phyloP scores from a whole-genome alignment of 2,113 vertebrate genomes.

The Odocoileus virginianus region DNA sequence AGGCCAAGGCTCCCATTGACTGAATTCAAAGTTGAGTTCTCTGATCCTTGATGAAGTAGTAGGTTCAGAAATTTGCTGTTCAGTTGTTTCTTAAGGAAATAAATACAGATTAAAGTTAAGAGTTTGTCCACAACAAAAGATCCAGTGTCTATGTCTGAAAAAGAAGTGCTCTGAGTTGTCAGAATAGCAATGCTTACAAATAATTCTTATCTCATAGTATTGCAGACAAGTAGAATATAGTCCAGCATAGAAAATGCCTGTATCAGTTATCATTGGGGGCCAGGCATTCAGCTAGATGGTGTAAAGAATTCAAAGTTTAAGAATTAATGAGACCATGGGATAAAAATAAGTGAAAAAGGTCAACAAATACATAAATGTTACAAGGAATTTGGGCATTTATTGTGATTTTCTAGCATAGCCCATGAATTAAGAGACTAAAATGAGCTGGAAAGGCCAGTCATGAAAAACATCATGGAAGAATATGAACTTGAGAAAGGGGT shows the following conservation, averaged over 20 bases:
- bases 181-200: background rate
- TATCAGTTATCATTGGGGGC: background rate
- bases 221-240: background rate
- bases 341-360: background rate
- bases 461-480: background rate
- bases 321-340: background rate
- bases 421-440: background rate
- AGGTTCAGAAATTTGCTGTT: background rate
- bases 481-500: background rate
- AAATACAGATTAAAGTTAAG: conserved; percentile 3
- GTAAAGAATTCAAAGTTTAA: background rate
- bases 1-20: background rate
- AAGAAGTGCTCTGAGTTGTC: background rate
- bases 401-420: background rate
- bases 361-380: background rate
- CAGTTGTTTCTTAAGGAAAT: background rate
- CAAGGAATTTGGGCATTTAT: background rate
- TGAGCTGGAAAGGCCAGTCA: background rate
- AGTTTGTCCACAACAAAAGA: background rate
- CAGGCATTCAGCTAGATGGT: background rate
- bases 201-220: background rate
- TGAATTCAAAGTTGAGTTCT: background rate
- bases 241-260: background rate
- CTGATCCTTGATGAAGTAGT: background rate
- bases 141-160: background rate